A percentile compares a stretch with the other conserved stretches of the same genome.
Conservation (phyloP, 2,888 invertebrate genomes). For the Polydrusus cervinus region DNA sequence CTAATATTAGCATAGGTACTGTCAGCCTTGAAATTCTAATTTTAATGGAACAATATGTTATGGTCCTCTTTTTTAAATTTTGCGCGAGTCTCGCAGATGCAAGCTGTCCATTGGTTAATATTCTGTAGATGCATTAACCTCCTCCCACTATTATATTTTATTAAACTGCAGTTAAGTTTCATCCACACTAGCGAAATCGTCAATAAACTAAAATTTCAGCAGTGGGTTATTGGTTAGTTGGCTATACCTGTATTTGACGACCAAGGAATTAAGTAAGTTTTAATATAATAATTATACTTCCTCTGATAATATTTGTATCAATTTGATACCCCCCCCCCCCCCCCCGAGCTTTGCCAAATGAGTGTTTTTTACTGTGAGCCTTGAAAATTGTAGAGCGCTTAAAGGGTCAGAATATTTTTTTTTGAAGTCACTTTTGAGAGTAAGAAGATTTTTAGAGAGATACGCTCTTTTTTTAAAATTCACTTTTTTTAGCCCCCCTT, state of each 20-base stretch:
- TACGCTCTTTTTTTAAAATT: no score
- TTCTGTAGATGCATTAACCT: conserved; percentile 35
- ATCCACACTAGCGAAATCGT: conserved; percentile 30
- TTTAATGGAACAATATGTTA: conserved; percentile 7
- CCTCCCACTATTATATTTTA: conserved; percentile 36
- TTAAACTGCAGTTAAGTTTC: conserved; percentile 41
- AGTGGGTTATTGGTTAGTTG: conserved; percentile 11
- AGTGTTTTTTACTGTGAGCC: no score
- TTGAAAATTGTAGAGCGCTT: no score
- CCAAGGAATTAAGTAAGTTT: conserved; percentile 42
- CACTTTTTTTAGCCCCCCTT: no score
- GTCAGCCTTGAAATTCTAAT: conserved; percentile 24
- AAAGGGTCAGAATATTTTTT: no score
- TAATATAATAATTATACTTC: neutral
- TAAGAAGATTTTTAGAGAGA: no score
- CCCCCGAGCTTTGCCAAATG: no score
- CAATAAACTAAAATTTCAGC: conserved; percentile 24
- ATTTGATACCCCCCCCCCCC: no score
- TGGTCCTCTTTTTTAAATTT: conserved; percentile 13
- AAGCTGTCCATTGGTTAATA: conserved; percentile 35
- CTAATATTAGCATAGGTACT: neutral
- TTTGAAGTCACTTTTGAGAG: no score
- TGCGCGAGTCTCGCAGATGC: conserved; percentile 39
- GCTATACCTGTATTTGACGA: conserved; percentile 13
- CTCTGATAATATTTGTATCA: no score